Evolutionary conservation across 2,797 vertebrate species (phyloP), one percentile per base, ranked within the genome.

Genomic region (Stomatorhinus walkeri): DNA sequence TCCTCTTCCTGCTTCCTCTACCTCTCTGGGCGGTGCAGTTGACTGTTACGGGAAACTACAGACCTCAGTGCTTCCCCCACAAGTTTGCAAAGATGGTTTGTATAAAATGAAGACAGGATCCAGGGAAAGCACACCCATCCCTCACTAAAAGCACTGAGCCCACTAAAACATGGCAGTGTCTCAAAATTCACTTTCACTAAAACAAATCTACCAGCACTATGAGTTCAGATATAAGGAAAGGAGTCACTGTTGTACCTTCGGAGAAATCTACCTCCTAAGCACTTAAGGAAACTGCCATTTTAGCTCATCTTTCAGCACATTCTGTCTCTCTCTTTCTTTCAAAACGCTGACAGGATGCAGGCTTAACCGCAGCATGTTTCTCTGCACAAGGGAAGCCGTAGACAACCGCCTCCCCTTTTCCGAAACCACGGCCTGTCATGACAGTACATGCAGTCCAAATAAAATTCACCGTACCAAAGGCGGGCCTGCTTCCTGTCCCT

Each of bases 11-110:
- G 19, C 76, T 91, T 8, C 92, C 91, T 46, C 92, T 94, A 94
- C 92, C 90, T 56, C 91, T 91, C 90, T 91, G 36, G 64, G 59
- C 61, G 88, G 89, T 40, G 88, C 84, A 40, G 36, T 10, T 76
- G 88, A 91, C 90, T 90, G 89, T 91, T 91, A 93, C 93, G 95
- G 94, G 95, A 96, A 95, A 92, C 89, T 90, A n/a, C 87, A 91
- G 93, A 95, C 95, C 95, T 94, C 95, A 96, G 89, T 54, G 89
- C 88, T 90, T 79, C 2, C 90, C 89, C 89, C 91, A 9, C 43
- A 43, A 92, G 91, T 92, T 90, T 92, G 16, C 72, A 59, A 24
- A 54, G 24, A 83, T 32, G 43, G 16, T 46, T 88, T 59, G 52
- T 52, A 3, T 86, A 24, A 36, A 52, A 32, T 36, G 56, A 10